Conservation (phyloP, 2,797 vertebrate species). For the Artibeus jamaicensis region DNA sequence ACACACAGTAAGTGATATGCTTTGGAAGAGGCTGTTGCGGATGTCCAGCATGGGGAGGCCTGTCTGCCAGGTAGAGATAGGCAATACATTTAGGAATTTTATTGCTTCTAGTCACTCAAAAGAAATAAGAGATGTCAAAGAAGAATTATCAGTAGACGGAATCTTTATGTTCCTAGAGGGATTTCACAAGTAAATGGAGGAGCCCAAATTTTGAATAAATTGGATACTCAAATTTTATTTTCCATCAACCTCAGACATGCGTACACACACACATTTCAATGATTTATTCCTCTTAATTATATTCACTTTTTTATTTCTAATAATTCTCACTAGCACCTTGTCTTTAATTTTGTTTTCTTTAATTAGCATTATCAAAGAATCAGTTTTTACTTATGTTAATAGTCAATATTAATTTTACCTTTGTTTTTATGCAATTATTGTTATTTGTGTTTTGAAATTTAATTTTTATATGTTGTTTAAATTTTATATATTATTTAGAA, state of each 20-base stretch:
- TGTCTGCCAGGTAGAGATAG: too few species aligned
- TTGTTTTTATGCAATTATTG: neutral
- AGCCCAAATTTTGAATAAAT: neutral
- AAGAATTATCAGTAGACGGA: neutral
- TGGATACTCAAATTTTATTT: neutral
- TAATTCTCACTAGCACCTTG: neutral
- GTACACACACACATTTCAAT: rapidly evolving
- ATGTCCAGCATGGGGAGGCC: neutral
- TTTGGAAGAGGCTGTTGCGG: neutral
- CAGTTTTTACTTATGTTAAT: neutral
- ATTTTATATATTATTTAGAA: neutral
- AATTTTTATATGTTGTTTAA: neutral
- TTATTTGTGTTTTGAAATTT: neutral
- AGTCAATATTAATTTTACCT: neutral
- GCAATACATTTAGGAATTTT: neutral
- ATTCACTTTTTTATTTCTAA: neutral
- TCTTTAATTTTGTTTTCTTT: neutral
- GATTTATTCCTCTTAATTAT: neutral
- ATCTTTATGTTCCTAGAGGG: neutral
- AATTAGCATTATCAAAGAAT: neutral
- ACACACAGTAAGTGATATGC: rapidly evolving
- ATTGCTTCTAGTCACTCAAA: neutral
- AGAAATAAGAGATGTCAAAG: neutral
- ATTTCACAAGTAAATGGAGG: neutral
- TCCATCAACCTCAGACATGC: rapidly evolving